These are phyloP conservation scores for Orthosia incerta DNA, from an alignment of 2,888 invertebrate genomes.

Conservation along the genomic window DNA sequence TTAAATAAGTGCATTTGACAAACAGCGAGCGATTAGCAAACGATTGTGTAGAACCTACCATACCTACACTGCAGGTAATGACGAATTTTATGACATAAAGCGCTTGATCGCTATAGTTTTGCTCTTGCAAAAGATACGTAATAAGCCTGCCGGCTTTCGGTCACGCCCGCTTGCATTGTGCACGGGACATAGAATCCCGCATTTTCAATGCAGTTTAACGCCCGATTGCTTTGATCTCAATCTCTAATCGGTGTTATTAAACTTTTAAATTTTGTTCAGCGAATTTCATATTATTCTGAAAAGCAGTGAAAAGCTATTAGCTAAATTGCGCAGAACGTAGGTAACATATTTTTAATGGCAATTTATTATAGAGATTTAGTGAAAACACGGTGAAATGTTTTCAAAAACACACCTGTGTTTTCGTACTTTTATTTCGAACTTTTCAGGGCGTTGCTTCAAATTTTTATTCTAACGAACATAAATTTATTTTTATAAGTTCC, in stretches of 20 bases:
- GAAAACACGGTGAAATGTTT: constrained; percentile 5
- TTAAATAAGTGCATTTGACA: too few species aligned
- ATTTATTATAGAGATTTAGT: constrained; percentile 6
- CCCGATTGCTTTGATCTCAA: constrained; percentile 57
- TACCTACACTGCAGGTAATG: too few species aligned
- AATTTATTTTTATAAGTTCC: background rate
- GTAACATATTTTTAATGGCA: constrained; percentile 8
- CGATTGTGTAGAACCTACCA: too few species aligned
- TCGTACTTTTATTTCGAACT: background rate
- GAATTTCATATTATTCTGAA: constrained; percentile 37
- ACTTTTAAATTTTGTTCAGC: constrained; percentile 57
- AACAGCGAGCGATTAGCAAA: too few species aligned
- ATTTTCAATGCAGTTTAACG: constrained; percentile 64
- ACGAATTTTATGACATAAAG: too few species aligned
- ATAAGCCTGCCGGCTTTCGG: constrained; percentile 37
- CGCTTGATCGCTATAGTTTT: too few species aligned
- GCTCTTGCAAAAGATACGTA: too few species aligned
- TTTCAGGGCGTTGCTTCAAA: background rate
- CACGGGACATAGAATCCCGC: constrained; percentile 38
- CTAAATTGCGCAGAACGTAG: constrained; percentile 6
- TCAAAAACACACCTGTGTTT: background rate
- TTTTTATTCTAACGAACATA: constrained; percentile 6
- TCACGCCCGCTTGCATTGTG: constrained; percentile 57
- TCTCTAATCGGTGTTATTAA: constrained; percentile 60
- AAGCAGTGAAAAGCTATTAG: constrained; percentile 33